These are phyloP conservation scores for Forbesichthys papilliferus DNA, from an alignment of 2,113 vertebrate species.

Conservation along the genomic window DNA sequence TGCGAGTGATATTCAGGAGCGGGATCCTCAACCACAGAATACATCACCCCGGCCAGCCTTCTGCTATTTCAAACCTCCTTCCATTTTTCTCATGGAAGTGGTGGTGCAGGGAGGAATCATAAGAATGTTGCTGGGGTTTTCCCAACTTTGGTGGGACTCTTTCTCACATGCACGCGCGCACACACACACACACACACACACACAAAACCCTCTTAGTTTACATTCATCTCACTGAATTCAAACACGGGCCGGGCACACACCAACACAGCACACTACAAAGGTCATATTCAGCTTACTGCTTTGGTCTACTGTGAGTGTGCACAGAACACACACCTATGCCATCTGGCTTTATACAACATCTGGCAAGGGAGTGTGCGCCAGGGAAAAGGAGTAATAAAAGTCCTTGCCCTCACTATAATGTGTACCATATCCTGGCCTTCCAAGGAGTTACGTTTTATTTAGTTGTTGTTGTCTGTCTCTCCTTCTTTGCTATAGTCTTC, in stretches of 20 bases:
- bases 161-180: slow-evolving; percentile 25
- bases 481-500: neutral
- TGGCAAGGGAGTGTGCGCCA: slow-evolving; percentile 55
- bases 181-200: slow-evolving; percentile 14
- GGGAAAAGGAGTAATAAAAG: slow-evolving; percentile 64
- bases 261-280: slow-evolving; percentile 6
- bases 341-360: slow-evolving; percentile 6
- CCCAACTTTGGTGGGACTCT: slow-evolving; percentile 54
- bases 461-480: slow-evolving; percentile 7
- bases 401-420: slow-evolving; percentile 62
- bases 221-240: neutral
- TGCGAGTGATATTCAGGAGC: slow-evolving; percentile 12
- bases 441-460: slow-evolving; percentile 13
- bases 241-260: neutral
- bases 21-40: slow-evolving; percentile 51
- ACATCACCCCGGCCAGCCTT: slow-evolving; percentile 47
- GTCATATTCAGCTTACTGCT: slow-evolving; percentile 9
- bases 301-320: slow-evolving; percentile 4
- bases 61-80: neutral
- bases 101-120: slow-evolving; percentile 67
- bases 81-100: slow-evolving; percentile 33
- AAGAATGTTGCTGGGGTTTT: slow-evolving; percentile 76
- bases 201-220: neutral
- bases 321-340: neutral
- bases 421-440: slow-evolving; percentile 50